phyloP scores from a whole-genome alignment of 1,140 invertebrate genomes.

The Hydropsyche tenuis region DNA sequence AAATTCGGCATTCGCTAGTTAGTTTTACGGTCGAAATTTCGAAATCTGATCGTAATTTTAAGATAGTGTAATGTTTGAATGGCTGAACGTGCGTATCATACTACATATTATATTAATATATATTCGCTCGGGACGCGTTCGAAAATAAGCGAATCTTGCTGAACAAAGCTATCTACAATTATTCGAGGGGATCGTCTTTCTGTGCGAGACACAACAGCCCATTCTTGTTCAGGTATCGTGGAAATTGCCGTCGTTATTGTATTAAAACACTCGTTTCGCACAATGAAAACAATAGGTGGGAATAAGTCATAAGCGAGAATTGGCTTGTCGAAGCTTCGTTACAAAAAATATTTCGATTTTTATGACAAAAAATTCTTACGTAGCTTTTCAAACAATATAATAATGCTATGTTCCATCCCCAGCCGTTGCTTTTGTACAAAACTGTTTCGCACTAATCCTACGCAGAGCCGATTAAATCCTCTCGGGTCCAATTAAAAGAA shows the following conservation, averaged over 20 bases:
- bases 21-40: constrained; percentile 25
- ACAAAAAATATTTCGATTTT: too few relatives aligned
- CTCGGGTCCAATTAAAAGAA: constrained; percentile 42
- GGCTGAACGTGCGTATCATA: not conserved
- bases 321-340: too few relatives aligned
- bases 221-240: constrained; percentile 8
- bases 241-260: not conserved
- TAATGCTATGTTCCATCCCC: too few relatives aligned
- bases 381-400: too few relatives aligned
- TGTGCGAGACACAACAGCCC: not conserved
- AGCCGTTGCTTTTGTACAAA: not conserved
- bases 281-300: too few relatives aligned
- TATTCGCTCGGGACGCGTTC: not conserved
- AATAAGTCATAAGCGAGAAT: too few relatives aligned
- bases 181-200: not conserved
- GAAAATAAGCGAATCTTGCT: not conserved
- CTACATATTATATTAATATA: not conserved
- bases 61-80: constrained; percentile 16
- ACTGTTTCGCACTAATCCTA: not conserved
- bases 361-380: too few relatives aligned
- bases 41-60: constrained; percentile 24
- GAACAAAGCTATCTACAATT: constrained; percentile 16
- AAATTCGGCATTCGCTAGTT: constrained; percentile 15
- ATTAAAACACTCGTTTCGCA: not conserved
- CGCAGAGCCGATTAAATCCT: constrained; percentile 29